These are phyloP conservation scores for Epizoanthus rinbou DNA, from an alignment of 92 coral and sea anemone genomes.

Conservation along the genomic window DNA sequence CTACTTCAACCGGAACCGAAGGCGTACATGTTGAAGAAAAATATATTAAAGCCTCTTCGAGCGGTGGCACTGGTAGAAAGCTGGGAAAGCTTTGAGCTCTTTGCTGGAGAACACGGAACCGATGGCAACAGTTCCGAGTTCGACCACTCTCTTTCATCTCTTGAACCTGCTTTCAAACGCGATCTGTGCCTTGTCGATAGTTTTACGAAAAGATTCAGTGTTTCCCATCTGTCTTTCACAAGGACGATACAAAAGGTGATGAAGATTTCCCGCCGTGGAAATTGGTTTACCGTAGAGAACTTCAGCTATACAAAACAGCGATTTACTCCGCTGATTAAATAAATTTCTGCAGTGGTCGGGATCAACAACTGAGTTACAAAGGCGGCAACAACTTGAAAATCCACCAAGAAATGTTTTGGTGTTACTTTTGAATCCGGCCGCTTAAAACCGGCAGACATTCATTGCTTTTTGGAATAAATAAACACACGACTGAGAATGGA, in stretches of 20 bases:
- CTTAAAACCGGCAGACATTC: no score
- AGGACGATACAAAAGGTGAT: constrained; percentile 14
- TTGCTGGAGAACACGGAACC: not conserved
- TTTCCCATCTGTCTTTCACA: constrained; percentile 8
- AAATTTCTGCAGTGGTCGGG: constrained; percentile 12
- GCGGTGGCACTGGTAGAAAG: not conserved
- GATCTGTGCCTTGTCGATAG: not conserved
- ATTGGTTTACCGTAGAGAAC: not conserved
- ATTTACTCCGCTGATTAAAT: not conserved
- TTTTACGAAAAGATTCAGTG: constrained; percentile 10
- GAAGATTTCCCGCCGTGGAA: constrained; percentile 8
- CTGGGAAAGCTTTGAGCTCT: not conserved
- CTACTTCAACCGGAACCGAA: not conserved
- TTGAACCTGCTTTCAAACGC: constrained; percentile 6
- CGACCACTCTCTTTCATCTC: constrained; percentile 24
- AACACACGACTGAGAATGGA: not conserved
- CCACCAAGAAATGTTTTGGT: constrained; percentile 8
- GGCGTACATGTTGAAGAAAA: constrained; percentile 10
- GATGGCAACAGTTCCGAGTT: constrained; percentile 28
- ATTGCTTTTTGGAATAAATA: not conserved
- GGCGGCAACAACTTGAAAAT: constrained; percentile 22
- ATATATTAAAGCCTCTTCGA: not conserved
- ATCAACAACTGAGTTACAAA: constrained; percentile 1
- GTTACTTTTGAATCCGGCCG: not conserved
- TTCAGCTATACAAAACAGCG: constrained; percentile 3